Conservation (phyloP, 2,888 invertebrate species). For the Chironomus riparius region DNA sequence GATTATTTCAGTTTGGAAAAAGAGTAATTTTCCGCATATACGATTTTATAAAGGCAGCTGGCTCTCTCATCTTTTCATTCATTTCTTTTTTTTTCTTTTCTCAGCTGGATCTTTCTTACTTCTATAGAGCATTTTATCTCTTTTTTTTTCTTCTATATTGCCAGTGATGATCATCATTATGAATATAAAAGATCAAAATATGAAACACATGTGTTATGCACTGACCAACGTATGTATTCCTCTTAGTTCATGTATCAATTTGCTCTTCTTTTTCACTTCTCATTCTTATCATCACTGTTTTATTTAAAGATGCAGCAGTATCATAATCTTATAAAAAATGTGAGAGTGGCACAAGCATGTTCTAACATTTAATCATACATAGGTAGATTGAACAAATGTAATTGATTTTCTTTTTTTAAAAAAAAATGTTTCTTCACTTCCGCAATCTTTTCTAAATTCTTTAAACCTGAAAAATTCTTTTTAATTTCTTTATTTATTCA, state of each 20-base stretch:
- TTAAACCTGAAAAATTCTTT: not conserved
- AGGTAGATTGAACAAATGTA: not conserved
- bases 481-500: not conserved
- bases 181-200: not conserved
- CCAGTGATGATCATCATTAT: not conserved
- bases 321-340: not conserved
- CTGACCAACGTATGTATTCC: not conserved
- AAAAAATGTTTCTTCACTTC: not conserved
- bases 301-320: not conserved
- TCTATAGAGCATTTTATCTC: not conserved
- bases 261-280: not conserved
- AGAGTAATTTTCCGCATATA: not conserved
- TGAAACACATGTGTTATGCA: not conserved
- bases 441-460: not conserved
- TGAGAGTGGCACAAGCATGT: not conserved
- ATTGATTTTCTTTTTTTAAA: not conserved
- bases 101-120: not conserved
- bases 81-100: not conserved
- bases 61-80: not conserved
- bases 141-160: not conserved
- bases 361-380: not conserved
- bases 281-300: not conserved
- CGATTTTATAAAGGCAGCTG: not conserved
- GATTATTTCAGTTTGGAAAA: not conserved
- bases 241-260: not conserved